These are phyloP conservation scores for Halictus rubicundus DNA, from an alignment of 1,140 invertebrate genomes.

Conservation along the genomic window DNA sequence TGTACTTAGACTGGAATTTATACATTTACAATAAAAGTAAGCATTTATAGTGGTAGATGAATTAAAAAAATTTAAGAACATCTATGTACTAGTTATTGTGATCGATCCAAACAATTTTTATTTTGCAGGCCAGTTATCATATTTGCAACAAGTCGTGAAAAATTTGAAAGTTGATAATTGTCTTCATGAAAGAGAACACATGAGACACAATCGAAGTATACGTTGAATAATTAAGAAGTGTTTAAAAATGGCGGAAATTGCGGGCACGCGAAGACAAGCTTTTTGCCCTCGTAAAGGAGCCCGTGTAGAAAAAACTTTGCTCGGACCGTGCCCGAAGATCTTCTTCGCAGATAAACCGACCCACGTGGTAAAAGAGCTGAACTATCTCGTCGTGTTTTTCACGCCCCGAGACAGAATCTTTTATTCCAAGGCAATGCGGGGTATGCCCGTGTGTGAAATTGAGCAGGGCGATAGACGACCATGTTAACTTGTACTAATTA, in stretches of 20 bases:
- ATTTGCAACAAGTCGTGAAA: no score
- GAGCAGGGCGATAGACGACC: slow-evolving; percentile 18
- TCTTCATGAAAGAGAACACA: no score
- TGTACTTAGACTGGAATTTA: no score
- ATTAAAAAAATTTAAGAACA: no score
- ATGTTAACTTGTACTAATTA: slow-evolving; percentile 43
- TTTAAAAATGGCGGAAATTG: background rate
- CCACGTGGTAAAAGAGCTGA: slow-evolving; percentile 47
- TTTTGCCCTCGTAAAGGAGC: slow-evolving; percentile 9
- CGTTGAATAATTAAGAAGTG: background rate
- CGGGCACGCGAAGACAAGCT: slow-evolving; percentile 4
- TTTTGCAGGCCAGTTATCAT: no score
- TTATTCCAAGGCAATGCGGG: slow-evolving; percentile 10
- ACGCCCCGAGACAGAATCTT: slow-evolving; percentile 41
- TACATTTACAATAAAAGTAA: no score
- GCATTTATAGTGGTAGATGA: no score
- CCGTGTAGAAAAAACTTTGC: slow-evolving; percentile 28
- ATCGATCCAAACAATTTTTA: no score
- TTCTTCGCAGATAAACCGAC: slow-evolving; percentile 30
- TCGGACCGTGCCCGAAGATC: slow-evolving; percentile 30
- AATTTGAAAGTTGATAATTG: no score
- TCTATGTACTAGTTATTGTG: no score
- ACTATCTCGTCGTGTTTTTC: slow-evolving; percentile 51
- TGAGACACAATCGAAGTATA: no score
- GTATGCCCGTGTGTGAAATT: slow-evolving; percentile 49